These are phyloP conservation scores for Vultur gryphus DNA, from an alignment of 2,797 vertebrate genomes.

Conservation along the genomic window DNA sequence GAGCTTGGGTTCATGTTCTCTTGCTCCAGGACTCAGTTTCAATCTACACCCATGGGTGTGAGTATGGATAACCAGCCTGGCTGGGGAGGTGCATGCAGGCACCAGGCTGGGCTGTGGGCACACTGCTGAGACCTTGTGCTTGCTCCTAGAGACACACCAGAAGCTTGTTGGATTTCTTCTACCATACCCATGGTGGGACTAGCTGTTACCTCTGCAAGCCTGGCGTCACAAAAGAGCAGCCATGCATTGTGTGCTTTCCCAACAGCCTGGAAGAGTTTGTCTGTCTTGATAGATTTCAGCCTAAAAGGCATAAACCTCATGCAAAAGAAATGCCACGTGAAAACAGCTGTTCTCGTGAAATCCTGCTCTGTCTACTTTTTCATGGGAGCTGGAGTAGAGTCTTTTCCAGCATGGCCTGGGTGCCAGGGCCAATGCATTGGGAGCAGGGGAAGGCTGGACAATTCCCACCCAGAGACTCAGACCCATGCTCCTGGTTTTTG, in stretches of 20 bases:
- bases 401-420: not conserved
- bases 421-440: not conserved
- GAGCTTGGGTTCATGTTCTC: not conserved
- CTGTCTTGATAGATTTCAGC: not conserved
- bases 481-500: not conserved
- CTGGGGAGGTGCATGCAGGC: not conserved
- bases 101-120: not conserved
- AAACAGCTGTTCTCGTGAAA: not conserved
- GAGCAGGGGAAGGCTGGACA: not conserved
- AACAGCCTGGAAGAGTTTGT: not conserved
- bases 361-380: not conserved
- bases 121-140: not conserved
- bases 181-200: not conserved
- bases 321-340: not conserved
- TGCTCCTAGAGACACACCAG: not conserved
- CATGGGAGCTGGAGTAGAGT: not conserved
- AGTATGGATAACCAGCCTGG: not conserved
- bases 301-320: not conserved
- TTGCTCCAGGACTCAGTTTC: not conserved
- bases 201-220: not conserved
- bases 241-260: not conserved
- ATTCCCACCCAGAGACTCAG: not conserved
- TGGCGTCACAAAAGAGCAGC: not conserved
- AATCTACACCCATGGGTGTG: fast-evolving
- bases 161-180: not conserved